Percentiles rank a stretch among this genome's conserved stretches.
These are phyloP conservation scores for Rhagonycha fulva DNA, from an alignment of 2,888 invertebrate genomes.

Conservation along the genomic window DNA sequence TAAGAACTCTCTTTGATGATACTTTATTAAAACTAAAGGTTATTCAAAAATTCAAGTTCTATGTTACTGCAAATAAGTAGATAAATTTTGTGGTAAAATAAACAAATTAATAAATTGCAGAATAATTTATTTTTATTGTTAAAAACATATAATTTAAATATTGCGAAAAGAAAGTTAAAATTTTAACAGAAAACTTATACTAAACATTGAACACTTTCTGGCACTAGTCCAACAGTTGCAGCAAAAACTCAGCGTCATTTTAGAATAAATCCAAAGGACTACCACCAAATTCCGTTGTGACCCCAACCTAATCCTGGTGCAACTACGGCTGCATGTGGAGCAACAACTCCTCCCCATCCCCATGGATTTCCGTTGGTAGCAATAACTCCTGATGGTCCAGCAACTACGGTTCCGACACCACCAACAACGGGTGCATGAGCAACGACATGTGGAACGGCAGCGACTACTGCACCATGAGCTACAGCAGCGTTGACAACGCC, in stretches of 20 bases:
- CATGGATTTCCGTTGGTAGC: constrained; percentile 1
- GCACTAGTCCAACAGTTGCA: constrained; percentile 19
- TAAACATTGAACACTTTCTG: constrained; percentile 19
- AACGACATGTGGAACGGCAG: constrained; percentile 24
- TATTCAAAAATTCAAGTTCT: no score
- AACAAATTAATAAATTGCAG: not conserved
- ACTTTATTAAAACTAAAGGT: no score
- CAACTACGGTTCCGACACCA: constrained; percentile 17
- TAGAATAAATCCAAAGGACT: not conserved
- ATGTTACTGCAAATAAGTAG: no score
- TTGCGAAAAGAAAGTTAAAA: not conserved
- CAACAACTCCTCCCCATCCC: not conserved
- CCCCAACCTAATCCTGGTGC: constrained; percentile 7
- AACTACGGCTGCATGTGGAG: constrained; percentile 1
- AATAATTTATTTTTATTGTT: not conserved
- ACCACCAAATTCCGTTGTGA: constrained; percentile 1
- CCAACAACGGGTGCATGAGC: constrained; percentile 36
- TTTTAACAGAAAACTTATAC: not conserved
- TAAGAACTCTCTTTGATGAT: no score
- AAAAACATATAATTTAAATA: not conserved
- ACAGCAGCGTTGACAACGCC: constrained; percentile 3
- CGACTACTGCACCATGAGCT: constrained; percentile 18
- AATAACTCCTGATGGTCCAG: constrained; percentile 18
- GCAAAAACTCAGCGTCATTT: not conserved
- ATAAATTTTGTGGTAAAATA: not conserved